These are phyloP conservation scores for Sepiola atlantica DNA, from an alignment of 2,888 invertebrate species.

Conservation along the genomic window DNA sequence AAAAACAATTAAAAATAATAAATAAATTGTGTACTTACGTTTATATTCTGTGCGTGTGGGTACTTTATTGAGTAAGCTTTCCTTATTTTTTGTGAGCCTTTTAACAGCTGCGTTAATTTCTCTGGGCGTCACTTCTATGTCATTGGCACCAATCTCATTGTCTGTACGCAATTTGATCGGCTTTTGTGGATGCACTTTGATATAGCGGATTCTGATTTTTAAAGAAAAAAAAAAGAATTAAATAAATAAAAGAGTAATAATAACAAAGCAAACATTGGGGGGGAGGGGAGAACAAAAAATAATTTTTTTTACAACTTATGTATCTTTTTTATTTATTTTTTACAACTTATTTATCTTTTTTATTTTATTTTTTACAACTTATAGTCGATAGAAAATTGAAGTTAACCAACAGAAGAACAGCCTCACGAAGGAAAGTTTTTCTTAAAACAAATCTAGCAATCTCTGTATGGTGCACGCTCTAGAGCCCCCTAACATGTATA, in stretches of 20 bases:
- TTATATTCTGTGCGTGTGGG: background rate
- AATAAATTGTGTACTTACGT: background rate
- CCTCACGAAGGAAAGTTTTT: too few species aligned
- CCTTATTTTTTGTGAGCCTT: background rate
- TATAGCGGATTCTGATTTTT: background rate
- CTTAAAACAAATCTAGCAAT: too few species aligned
- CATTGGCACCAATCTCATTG: background rate
- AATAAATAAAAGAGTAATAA: background rate
- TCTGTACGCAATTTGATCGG: background rate
- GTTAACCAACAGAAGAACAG: too few species aligned
- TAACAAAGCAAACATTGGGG: too few species aligned
- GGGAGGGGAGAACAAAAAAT: too few species aligned
- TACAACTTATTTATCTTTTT: too few species aligned
- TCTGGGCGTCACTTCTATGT: background rate
- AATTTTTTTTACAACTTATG: too few species aligned
- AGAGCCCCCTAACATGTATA: too few species aligned
- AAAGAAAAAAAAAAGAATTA: background rate
- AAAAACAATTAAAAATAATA: background rate
- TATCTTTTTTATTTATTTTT: too few species aligned
- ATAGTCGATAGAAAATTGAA: too few species aligned
- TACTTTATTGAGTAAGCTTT: background rate
- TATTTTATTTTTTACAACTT: too few species aligned
- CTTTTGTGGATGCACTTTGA: background rate
- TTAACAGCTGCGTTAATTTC: background rate
- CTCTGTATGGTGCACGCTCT: too few species aligned